Base-by-base conservation (phyloP, 2,113 vertebrate species). In the Dendropsophus ebraccatus region DNA sequence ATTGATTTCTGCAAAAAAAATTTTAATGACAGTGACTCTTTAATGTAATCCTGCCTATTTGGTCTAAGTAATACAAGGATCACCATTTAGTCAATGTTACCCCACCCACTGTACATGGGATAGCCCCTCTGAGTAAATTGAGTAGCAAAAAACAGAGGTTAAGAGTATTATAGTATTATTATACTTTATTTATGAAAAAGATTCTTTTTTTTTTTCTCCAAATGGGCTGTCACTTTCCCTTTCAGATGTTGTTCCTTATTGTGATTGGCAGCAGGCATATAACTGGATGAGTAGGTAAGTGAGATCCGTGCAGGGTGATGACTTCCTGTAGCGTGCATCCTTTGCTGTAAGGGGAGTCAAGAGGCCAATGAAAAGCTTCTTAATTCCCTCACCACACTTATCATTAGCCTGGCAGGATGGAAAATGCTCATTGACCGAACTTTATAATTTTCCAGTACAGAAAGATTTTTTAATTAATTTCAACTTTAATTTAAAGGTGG, bases 401-500 rank as follows among this genome's bases (percentile, higher is more conserved):
- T 78, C 76, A 78, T 78, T 54, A 58, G 50, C 30, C 32, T 78
- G 76, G 49, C 76, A 37, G 28, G 37, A 49, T 75, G 41, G 41
- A 75, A 75, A 75, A 75, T 75, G 45, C 23, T 14, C 10, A 47
- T 49, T 75, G 72, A 50, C 72, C 72, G 49, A n/a, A 75, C 45
- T 75, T 50, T 25, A 49, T 49, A 25, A 50, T 75, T 75, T 75
- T 45, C 37, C n/a, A n/a, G 70, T 37, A 45, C 45, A 45, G 16
- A 25, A 54, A 35, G 30, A 19, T 73, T 73, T 25, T 75, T 28
- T n/a, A 49, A 47, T 75, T 75, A n/a, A 49, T 75, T 45, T 49
- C n/a, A 75, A 75, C 41, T 50, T 49, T 75, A 45, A 45, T 72
- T 72, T 72, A 72, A 72, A n/a, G n/a, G 72, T 49, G 45, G 72